These are phyloP conservation scores for Drosophila macrospina DNA, from an alignment of 2,888 invertebrate species.

Conservation along the genomic window DNA sequence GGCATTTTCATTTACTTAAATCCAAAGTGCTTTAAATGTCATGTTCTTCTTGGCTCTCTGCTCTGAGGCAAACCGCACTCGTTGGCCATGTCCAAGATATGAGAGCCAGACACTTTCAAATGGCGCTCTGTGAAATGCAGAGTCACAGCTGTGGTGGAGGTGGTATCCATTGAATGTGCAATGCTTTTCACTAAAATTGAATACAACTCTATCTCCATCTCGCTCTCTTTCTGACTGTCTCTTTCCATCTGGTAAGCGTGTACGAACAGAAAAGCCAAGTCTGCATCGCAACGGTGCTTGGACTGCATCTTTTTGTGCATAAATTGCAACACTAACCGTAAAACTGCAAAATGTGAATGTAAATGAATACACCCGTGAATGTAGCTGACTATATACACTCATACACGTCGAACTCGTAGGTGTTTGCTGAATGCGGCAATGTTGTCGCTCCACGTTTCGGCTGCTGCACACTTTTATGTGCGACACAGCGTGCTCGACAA, in stretches of 20 bases:
- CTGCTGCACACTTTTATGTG: constrained; percentile 63
- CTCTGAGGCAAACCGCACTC: constrained; percentile 48
- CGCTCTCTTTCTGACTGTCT: background rate
- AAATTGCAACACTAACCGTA: constrained; percentile 74
- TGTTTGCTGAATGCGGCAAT: constrained; percentile 64
- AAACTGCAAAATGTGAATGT: constrained; percentile 66
- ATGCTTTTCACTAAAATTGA: constrained; percentile 65
- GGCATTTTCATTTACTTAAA: constrained; percentile 17
- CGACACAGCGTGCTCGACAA: constrained; percentile 68
- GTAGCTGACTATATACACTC: constrained; percentile 32
- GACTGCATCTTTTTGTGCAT: constrained; percentile 57
- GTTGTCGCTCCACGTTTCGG: constrained; percentile 57
- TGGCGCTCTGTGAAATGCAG: constrained; percentile 37
- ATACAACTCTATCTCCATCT: constrained; percentile 29
- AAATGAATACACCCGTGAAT: constrained; percentile 42
- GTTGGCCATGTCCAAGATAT: constrained; percentile 41
- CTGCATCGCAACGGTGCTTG: constrained; percentile 16
- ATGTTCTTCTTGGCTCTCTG: constrained; percentile 16
- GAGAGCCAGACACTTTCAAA: constrained; percentile 38
- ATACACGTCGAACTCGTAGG: constrained; percentile 29
- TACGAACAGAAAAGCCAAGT: constrained; percentile 25
- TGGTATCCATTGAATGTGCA: constrained; percentile 63
- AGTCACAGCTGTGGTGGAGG: constrained; percentile 12
- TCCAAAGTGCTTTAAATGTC: constrained; percentile 31
- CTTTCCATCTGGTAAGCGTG: background rate